These are phyloP conservation scores for Pipistrellus pygmaeus DNA, from an alignment of 2,797 vertebrate genomes.

Conservation along the genomic window DNA sequence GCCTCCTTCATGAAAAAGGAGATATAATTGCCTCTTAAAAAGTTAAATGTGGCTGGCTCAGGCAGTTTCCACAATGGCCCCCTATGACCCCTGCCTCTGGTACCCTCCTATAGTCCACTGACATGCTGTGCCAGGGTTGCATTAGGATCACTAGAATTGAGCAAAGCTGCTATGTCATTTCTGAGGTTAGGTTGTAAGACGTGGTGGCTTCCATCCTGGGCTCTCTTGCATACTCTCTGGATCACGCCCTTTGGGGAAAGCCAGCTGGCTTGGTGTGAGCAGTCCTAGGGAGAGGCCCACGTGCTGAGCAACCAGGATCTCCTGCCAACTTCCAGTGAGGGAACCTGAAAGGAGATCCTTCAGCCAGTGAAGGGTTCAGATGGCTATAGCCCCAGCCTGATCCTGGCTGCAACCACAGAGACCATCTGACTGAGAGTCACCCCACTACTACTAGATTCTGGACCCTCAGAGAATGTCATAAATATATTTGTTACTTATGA, in stretches of 20 bases:
- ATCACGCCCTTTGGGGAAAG: not conserved
- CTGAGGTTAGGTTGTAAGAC: not conserved
- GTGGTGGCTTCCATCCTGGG: not conserved
- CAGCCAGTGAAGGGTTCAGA: not conserved
- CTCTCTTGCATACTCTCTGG: not conserved
- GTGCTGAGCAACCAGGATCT: not conserved
- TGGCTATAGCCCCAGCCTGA: not conserved
- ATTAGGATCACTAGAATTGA: not conserved
- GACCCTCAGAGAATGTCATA: not conserved
- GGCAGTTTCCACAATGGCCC: not conserved
- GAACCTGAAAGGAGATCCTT: not conserved
- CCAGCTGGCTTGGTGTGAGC: not conserved
- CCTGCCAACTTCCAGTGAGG: not conserved
- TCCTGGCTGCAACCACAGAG: not conserved
- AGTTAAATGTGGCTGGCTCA: not conserved
- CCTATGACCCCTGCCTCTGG: not conserved
- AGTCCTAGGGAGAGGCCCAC: not conserved
- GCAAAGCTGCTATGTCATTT: not conserved
- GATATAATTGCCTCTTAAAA: slow-evolving; percentile 27
- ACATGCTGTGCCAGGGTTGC: not conserved
- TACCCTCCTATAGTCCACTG: not conserved
- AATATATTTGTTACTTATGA: not conserved
- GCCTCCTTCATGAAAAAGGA: not conserved
- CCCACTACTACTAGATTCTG: not conserved
- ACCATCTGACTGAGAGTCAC: not conserved